Base-by-base conservation (phyloP, 2,113 vertebrate genomes). In the Centropus bengalensis region DNA sequence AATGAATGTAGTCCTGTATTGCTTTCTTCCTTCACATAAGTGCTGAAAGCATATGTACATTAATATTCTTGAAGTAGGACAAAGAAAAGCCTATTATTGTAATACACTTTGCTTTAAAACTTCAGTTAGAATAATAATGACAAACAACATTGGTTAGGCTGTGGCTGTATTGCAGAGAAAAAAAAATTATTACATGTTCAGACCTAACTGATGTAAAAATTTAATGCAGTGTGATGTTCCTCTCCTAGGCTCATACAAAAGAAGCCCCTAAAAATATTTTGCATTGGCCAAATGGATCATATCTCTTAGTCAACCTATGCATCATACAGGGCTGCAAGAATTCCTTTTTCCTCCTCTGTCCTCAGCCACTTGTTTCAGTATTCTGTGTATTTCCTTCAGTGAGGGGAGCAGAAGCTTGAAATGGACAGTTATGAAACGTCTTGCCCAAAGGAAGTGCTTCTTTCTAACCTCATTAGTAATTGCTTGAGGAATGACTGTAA, bases 51-150 rank as follows among this genome's bases (percentile, higher is more conserved):
- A 3, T 63, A 28, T 30, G n/a, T 86, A 95, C 82, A 83, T 93
- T 95, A 95, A 95, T 96, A 94, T 94, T 94, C 93, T 69, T 88
- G 75, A 86, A 85, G 87, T 32, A 1, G 91, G 91, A 67, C 87
- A 83, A 88, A 86, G 68, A 83, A 91, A 95, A 96, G 59, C 88
- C 82, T 94, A 88, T 96, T 93, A 95, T 27, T 81, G 30, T 82
- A 90, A 95, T 73, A 52, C 32, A 59, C 71, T 91, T 81, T 23
- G 8, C 88, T 93, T 89, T 94, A 89, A 83, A 91, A 71, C 68
- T 94, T 90, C 42, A 38, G 47, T 63, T 80, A 70, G 85, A 89
- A 70, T 89, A 94, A 85, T 82, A 94, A 86, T 68, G 78, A 89
- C 82, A 92, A 94, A 95, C 71, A 96, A 30, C 55, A 40, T 30